Conservation (phyloP, 2,797 vertebrate genomes). For the Alauda arvensis region DNA sequence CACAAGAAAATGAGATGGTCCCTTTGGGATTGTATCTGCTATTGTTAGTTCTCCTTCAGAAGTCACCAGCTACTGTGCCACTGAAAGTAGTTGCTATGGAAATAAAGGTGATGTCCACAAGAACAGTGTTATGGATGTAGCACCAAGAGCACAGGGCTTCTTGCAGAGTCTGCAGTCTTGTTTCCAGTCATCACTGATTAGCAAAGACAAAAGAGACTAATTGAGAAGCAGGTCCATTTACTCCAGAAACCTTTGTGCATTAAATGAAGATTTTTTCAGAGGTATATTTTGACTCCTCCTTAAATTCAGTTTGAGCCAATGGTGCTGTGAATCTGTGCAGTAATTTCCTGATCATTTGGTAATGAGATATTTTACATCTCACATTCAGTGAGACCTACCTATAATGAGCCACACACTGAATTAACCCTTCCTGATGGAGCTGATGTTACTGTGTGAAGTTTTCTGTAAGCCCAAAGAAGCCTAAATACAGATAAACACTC, state of each 20-base stretch:
- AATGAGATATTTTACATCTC: not conserved
- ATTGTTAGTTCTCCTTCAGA: not conserved
- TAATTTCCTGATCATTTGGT: not conserved
- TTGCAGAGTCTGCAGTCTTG: not conserved
- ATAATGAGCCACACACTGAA: not conserved
- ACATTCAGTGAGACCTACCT: not conserved
- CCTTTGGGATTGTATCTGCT: not conserved
- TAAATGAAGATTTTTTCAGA: not conserved
- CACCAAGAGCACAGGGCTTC: not conserved
- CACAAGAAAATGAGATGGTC: not conserved
- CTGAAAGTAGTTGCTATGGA: not conserved
- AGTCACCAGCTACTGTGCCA: not conserved
- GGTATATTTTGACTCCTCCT: not conserved
- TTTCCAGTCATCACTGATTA: not conserved
- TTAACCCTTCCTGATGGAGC: not conserved
- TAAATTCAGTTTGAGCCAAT: not conserved
- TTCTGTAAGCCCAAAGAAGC: not conserved
- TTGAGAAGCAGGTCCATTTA: not conserved
- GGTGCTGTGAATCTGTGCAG: not conserved
- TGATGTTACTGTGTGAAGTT: not conserved
- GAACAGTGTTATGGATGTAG: not conserved
- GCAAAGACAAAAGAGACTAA: not conserved
- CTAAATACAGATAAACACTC: not conserved
- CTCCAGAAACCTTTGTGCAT: not conserved
- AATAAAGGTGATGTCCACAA: not conserved